These are phyloP conservation scores for Aquatica leii DNA, from an alignment of 2,888 invertebrate species.

Conservation along the genomic window DNA sequence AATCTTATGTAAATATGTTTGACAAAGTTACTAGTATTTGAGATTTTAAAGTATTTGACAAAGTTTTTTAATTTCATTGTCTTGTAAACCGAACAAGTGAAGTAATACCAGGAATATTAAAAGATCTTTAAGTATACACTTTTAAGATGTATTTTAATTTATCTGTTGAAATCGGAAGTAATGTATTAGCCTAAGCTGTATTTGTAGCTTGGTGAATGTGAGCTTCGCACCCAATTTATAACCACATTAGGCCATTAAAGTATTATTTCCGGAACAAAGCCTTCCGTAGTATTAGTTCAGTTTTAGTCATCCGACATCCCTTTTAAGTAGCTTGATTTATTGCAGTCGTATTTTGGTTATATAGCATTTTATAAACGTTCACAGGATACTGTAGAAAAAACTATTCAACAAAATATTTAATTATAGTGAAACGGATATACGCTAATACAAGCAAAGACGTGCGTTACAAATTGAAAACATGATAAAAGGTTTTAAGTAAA, in stretches of 20 bases:
- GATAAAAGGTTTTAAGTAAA: no score
- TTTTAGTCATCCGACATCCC: slow-evolving; percentile 10
- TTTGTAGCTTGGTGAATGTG: slow-evolving; percentile 12
- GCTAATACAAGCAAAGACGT: no score
- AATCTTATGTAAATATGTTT: no score
- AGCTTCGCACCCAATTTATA: slow-evolving; percentile 26
- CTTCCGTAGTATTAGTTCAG: slow-evolving; percentile 10
- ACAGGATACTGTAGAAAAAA: no score
- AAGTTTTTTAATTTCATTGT: no score
- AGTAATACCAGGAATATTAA: neutral
- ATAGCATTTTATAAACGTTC: neutral
- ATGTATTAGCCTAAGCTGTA: slow-evolving; percentile 19
- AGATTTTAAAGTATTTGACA: no score
- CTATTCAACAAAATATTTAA: no score
- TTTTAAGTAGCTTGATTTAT: slow-evolving; percentile 14
- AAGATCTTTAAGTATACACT: no score
- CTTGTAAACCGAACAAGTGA: no score
- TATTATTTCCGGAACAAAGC: slow-evolving; percentile 22
- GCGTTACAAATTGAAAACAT: no score
- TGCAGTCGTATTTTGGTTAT: neutral
- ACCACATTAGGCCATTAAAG: slow-evolving; percentile 21
- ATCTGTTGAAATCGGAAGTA: slow-evolving; percentile 20
- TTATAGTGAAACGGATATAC: no score
- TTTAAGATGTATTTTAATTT: neutral
- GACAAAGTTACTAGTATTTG: no score